Percentiles rank a stretch among this genome's conserved stretches.
phyloP scores from a whole-genome alignment of 2,888 invertebrate species.

The Oscheius sp. region DNA sequence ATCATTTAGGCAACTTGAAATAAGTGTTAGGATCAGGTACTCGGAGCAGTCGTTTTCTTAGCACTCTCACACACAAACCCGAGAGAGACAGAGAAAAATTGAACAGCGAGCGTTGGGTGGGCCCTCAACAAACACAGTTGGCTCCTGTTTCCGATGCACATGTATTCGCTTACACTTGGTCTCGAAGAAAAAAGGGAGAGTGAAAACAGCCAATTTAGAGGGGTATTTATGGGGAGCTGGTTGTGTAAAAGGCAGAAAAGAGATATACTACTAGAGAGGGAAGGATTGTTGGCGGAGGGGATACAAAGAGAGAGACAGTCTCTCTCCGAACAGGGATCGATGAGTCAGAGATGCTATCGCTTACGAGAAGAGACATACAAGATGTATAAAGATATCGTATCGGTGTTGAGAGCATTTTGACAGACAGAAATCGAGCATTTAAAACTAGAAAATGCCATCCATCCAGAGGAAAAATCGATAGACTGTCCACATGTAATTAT shows the following conservation, averaged over 20 bases:
- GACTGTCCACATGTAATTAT: neutral
- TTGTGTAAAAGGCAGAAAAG: neutral
- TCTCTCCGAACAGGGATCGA: constrained; percentile 20
- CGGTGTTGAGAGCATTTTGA: neutral
- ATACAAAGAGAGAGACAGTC: neutral
- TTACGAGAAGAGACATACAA: neutral
- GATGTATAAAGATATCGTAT: constrained; percentile 6
- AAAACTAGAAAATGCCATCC: neutral
- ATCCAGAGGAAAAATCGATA: neutral
- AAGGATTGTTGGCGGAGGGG: neutral
- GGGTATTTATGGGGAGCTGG: neutral
- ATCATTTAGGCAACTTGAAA: too few species aligned
- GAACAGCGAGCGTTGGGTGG: too few species aligned
- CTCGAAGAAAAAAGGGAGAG: neutral
- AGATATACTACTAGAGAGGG: neutral
- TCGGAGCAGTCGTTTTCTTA: too few species aligned
- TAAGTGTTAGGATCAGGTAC: too few species aligned
- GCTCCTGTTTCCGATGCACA: constrained; percentile 33
- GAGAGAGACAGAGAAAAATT: too few species aligned
- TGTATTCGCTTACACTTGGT: constrained; percentile 23
- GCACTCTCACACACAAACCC: too few species aligned
- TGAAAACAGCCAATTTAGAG: neutral
- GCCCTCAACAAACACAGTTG: constrained; percentile 29
- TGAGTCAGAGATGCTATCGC: constrained; percentile 34
- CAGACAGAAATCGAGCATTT: too few species aligned